Conservation (phyloP, 2,113 vertebrate genomes). For the Tragelaphus imberbis region DNA sequence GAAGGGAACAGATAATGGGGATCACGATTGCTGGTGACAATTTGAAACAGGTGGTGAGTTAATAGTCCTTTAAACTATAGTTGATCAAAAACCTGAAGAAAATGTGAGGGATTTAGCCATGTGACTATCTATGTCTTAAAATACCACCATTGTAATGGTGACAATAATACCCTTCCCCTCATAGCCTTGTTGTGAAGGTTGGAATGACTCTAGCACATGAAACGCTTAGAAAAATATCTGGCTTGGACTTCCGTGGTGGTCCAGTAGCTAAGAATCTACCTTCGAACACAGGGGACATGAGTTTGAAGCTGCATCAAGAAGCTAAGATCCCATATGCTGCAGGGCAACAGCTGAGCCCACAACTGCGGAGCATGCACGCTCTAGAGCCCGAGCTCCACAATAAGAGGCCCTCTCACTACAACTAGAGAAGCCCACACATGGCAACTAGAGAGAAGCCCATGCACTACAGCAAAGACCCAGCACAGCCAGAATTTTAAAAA, state of each 20-base stretch:
- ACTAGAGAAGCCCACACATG: background rate
- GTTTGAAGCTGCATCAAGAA: background rate
- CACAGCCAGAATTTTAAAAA: background rate
- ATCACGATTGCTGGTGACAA: background rate
- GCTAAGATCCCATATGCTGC: background rate
- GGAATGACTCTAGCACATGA: background rate
- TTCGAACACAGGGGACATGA: rapidly evolving
- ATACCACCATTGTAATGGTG: background rate
- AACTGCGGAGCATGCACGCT: background rate
- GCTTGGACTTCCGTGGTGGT: background rate
- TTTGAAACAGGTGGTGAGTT: background rate
- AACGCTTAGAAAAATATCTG: background rate
- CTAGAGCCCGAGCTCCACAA: background rate
- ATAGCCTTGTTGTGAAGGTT: background rate
- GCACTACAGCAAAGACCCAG: background rate
- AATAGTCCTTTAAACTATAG: background rate
- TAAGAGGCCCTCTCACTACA: background rate
- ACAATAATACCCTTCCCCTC: background rate
- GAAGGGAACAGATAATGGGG: background rate
- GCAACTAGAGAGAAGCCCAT: background rate
- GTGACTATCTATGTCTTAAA: background rate
- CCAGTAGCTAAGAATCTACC: background rate
- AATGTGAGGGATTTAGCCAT: background rate
- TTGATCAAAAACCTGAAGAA: background rate
- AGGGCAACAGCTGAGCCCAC: background rate